Evolutionary conservation across 2,797 vertebrate genomes (phyloP).

Genomic region (Phoeniculus purpureus): DNA sequence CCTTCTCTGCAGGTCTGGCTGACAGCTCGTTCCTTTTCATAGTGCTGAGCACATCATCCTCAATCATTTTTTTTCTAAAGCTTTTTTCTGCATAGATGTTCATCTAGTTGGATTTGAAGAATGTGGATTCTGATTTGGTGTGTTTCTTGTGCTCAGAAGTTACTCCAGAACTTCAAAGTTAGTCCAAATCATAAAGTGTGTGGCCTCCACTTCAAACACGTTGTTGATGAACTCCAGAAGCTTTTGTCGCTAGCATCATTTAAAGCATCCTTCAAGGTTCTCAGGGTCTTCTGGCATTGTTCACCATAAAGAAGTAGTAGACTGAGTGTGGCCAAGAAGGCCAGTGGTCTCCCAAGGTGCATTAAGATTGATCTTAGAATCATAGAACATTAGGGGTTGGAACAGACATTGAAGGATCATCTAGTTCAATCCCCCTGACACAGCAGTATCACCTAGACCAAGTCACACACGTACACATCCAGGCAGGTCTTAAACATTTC

Average conservation of each 20-base stretch:
- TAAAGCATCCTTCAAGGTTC: not conserved
- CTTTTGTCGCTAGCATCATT: not conserved
- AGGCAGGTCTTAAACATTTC: too few relatives aligned
- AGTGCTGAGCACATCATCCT: not conserved
- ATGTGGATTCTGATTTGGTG: not conserved
- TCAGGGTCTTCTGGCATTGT: not conserved
- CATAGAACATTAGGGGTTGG: too few relatives aligned
- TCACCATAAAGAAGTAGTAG: rapidly evolving
- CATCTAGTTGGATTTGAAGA: not conserved
- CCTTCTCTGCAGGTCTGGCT: not conserved
- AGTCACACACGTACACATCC: too few relatives aligned
- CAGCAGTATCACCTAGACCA: too few relatives aligned
- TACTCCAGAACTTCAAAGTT: not conserved
- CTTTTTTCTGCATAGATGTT: not conserved
- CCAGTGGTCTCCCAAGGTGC: too few relatives aligned
- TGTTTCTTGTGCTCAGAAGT: not conserved
- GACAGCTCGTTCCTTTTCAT: not conserved
- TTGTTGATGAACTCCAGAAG: not conserved
- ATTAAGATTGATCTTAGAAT: not conserved
- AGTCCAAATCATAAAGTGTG: not conserved
- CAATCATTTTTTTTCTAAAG: not conserved
- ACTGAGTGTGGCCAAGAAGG: not conserved
- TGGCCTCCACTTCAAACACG: not conserved
- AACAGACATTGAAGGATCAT: too few relatives aligned
- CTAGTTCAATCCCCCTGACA: too few relatives aligned